Evolutionary conservation across 2,113 vertebrate genomes (phyloP), one percentile per base, ranked within the genome.

Genomic region (Rallus limicola): DNA sequence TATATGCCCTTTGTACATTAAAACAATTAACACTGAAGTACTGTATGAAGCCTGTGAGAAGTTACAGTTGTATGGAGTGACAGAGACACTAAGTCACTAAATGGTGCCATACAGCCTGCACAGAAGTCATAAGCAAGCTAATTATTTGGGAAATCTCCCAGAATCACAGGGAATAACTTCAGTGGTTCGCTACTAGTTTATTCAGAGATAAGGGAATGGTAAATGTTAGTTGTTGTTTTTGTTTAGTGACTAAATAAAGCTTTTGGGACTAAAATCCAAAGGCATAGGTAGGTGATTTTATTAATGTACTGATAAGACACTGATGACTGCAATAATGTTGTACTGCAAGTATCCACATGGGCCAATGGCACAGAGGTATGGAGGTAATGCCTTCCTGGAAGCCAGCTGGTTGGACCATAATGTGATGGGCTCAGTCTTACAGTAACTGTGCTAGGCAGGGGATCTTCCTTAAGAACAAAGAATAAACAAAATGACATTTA

Each of bases 21-120:
- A 76, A 92, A 76, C 90, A 96, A 96, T 95, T 96, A 97, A 93
- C 85, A 20, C 10, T 68, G 81, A 92, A 83, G 68, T 88, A 58
- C 74, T 40, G 71, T 75, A 81, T 71, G 81, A 92, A 77, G 42
- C 78, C 90, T 46, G 26, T 52, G 67, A 94, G 80, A 55, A 78
- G 53, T 36, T 85, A 18, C 5, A 55, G 78, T 63, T 92, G 56
- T 36, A 65, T 18, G 7, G 31, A 94, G 31, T 13, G 62, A 93
- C 87, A 94, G 92, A 69, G 68, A 85, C 62, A 38, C 9, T 29
- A 88, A 82, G 64, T 44, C 82, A 93, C 94, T 93, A 93, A 93
- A 80, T 74, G 70, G 72, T 95, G 88, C 81, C 92, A 72, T 14
- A 52, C 10, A 38, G 82, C 72, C 92, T 79, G 55, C 64, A 84